These are phyloP conservation scores for Trachymyrmex cornetzi DNA, from an alignment of 1,140 invertebrate species.

Conservation along the genomic window DNA sequence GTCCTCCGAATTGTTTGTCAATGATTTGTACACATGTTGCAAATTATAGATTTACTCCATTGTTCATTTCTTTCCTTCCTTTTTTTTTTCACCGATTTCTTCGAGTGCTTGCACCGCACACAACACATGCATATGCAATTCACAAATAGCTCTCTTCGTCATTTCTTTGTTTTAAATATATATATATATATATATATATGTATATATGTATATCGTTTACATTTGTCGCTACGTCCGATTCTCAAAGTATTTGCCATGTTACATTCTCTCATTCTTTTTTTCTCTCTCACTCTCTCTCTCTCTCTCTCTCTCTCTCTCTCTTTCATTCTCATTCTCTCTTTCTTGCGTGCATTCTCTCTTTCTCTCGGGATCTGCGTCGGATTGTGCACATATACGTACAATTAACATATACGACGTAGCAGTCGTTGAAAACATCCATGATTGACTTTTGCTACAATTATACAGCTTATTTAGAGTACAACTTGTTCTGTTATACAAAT, in stretches of 20 bases:
- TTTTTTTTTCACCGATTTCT: conserved; percentile 8
- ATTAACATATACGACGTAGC: conserved; percentile 77
- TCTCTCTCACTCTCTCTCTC: conserved; percentile 67
- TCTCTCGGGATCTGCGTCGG: conserved; percentile 50
- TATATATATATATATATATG: conserved; percentile 42
- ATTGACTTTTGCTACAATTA: conserved; percentile 67
- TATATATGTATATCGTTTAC: conserved; percentile 55
- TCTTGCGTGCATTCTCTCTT: conserved; percentile 8
- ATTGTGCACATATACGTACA: conserved; percentile 70
- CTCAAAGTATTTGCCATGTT: conserved; percentile 69
- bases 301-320: conserved; percentile 41
- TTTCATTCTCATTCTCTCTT: background rate
- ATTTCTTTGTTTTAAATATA: conserved; percentile 61
- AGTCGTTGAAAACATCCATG: conserved; percentile 74
- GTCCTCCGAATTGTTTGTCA: conserved; percentile 64
- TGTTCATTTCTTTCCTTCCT: conserved; percentile 43
- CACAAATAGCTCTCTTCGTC: conserved; percentile 46
- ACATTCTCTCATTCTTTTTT: conserved; percentile 66
- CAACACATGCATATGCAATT: conserved; percentile 18
- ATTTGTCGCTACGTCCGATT: conserved; percentile 44
- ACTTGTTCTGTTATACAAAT: conserved; percentile 74
- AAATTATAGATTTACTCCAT: conserved; percentile 82
- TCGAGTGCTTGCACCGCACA: background rate
- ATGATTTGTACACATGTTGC: conserved; percentile 75
- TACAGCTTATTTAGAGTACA: conserved; percentile 73